A percentile compares a stretch with the other conserved stretches of the same genome.
These are phyloP conservation scores for Coracias cyanogaster DNA, from an alignment of 2,797 vertebrate genomes.

Conservation along the genomic window DNA sequence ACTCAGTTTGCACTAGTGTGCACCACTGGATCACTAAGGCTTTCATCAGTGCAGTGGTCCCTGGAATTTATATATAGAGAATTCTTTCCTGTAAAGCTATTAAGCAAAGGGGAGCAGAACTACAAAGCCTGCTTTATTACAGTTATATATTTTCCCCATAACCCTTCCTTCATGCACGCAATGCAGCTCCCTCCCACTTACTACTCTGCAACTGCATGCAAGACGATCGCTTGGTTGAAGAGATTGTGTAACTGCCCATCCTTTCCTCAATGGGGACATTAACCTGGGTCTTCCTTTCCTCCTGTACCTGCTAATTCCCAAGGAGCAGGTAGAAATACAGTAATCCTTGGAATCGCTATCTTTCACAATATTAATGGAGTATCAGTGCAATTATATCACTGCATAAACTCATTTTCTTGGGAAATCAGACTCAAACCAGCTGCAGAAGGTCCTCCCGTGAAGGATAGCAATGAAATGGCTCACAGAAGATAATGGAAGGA, in stretches of 20 bases:
- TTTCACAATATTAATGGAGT: not conserved
- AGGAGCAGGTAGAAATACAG: not conserved
- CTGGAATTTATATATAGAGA: not conserved
- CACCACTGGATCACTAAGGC: not conserved
- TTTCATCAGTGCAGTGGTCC: not conserved
- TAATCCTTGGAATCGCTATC: not conserved
- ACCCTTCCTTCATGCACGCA: not conserved
- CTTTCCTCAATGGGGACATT: not conserved
- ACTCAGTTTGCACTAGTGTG: not conserved
- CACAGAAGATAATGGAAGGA: slow-evolving; percentile 25
- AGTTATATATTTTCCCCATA: not conserved
- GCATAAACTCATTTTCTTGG: not conserved
- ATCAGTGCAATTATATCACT: not conserved
- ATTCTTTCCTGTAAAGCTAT: not conserved
- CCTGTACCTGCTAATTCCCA: not conserved
- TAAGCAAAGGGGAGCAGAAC: not conserved
- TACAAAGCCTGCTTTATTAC: not conserved
- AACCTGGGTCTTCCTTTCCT: not conserved
- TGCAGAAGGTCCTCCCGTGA: not conserved
- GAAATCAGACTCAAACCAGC: slow-evolving; percentile 9
- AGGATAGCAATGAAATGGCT: not conserved
- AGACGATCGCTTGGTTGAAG: not conserved
- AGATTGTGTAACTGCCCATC: not conserved
- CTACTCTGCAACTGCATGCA: not conserved
- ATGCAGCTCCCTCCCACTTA: not conserved